These are phyloP conservation scores for Calameuta filiformis DNA, from an alignment of 2,888 invertebrate genomes.

Conservation along the genomic window DNA sequence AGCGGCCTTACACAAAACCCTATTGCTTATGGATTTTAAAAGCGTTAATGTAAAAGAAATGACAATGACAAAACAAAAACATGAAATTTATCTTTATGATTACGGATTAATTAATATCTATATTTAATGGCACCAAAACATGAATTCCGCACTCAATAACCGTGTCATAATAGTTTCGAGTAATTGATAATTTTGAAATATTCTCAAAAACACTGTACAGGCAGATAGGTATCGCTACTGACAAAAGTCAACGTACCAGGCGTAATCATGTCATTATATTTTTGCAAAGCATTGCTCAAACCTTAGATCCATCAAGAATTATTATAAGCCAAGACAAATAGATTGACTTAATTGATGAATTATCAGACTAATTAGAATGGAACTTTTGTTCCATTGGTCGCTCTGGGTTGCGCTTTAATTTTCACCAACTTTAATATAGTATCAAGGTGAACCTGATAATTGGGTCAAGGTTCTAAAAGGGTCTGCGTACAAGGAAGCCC, in stretches of 20 bases:
- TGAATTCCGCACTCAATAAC: too few species aligned
- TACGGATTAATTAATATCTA: too few species aligned
- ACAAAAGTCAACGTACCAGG: background rate
- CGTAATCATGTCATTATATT: background rate
- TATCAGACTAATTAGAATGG: background rate
- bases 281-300: background rate
- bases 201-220: background rate
- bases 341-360: background rate
- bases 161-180: background rate
- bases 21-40: too few species aligned
- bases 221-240: background rate
- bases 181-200: background rate
- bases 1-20: background rate
- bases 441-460: slow-evolving; percentile 28
- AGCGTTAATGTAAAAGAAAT: too few species aligned
- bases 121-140: too few species aligned
- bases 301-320: background rate
- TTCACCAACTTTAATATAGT: slow-evolving; percentile 13
- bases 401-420: background rate
- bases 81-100: too few species aligned
- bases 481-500: background rate
- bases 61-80: too few species aligned
- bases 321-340: background rate
- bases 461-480: slow-evolving; percentile 35
- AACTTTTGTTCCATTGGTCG: background rate